phyloP scores from a whole-genome alignment of 2,888 invertebrate genomes.

The Lochmaea capreae region DNA sequence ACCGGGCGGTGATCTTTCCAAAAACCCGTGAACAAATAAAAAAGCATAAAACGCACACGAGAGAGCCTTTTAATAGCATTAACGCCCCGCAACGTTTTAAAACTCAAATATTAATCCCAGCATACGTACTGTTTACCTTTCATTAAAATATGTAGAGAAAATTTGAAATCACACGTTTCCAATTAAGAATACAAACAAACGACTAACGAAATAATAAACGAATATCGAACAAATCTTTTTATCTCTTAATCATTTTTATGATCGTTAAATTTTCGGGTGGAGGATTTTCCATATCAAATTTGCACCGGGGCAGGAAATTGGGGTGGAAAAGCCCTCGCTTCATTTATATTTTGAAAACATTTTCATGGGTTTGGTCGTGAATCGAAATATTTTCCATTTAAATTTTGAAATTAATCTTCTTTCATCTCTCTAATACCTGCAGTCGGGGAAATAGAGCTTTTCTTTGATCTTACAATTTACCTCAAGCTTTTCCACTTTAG shows the following conservation, averaged over 20 bases:
- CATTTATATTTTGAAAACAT: neutral
- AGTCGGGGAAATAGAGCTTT: no score
- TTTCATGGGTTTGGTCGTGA: no score
- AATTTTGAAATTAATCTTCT: no score
- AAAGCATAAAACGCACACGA: slow-evolving; percentile 43
- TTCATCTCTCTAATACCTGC: no score
- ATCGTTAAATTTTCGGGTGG: slow-evolving; percentile 30
- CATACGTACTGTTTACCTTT: slow-evolving; percentile 55
- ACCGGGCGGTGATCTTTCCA: neutral
- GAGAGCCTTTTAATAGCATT: slow-evolving; percentile 53
- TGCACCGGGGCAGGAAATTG: neutral
- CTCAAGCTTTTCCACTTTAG: no score
- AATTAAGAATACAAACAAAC: slow-evolving; percentile 55
- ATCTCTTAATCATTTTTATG: slow-evolving; percentile 44
- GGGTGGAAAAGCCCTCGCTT: neutral
- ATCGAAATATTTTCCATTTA: neutral
- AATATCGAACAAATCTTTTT: slow-evolving; percentile 35
- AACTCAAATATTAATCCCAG: slow-evolving; percentile 55
- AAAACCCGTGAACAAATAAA: slow-evolving; percentile 36
- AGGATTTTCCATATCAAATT: slow-evolving; percentile 20
- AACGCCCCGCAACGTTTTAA: slow-evolving; percentile 54
- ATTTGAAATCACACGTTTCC: slow-evolving; percentile 64
- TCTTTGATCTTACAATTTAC: no score
- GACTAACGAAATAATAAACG: slow-evolving; percentile 54
- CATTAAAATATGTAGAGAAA: slow-evolving; percentile 64